These are phyloP conservation scores for Mystacornis crossleyi DNA, from an alignment of 2,113 vertebrate genomes.

Conservation along the genomic window DNA sequence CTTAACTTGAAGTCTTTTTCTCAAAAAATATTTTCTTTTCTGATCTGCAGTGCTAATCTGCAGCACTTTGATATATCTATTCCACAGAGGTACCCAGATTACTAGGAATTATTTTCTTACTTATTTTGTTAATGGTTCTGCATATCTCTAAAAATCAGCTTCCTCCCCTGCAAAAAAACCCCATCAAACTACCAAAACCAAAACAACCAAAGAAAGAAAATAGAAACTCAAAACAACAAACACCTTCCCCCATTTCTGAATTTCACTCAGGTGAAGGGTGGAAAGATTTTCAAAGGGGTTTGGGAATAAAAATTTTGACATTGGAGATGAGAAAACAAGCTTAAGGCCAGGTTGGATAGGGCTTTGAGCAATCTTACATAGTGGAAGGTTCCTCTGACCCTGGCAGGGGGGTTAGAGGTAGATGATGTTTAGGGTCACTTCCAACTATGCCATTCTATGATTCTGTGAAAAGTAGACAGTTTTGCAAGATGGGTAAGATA, in stretches of 20 bases:
- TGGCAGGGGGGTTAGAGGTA: fast-evolving
- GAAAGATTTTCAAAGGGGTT: background rate
- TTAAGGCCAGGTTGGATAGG: background rate
- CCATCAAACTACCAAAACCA: background rate
- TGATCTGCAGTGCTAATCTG: background rate
- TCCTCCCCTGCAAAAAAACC: fast-evolving
- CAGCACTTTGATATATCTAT: background rate
- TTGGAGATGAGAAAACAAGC: background rate
- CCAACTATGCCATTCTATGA: background rate
- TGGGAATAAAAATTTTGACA: background rate
- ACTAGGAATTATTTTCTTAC: background rate
- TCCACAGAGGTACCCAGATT: background rate
- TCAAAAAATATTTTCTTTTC: background rate
- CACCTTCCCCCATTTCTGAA: background rate
- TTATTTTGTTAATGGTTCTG: background rate
- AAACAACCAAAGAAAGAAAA: background rate
- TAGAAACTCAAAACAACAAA: background rate
- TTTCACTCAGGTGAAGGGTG: background rate
- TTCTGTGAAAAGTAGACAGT: background rate
- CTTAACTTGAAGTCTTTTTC: background rate
- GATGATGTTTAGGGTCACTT: background rate
- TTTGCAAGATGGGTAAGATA: too few relatives aligned
- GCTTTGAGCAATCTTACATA: background rate
- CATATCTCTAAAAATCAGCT: background rate
- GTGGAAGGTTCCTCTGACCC: background rate